Percentiles rank a stretch among this genome's conserved stretches.
These are phyloP conservation scores for Halcyon leucocephala DNA, from an alignment of 2,797 vertebrate genomes.

Conservation along the genomic window DNA sequence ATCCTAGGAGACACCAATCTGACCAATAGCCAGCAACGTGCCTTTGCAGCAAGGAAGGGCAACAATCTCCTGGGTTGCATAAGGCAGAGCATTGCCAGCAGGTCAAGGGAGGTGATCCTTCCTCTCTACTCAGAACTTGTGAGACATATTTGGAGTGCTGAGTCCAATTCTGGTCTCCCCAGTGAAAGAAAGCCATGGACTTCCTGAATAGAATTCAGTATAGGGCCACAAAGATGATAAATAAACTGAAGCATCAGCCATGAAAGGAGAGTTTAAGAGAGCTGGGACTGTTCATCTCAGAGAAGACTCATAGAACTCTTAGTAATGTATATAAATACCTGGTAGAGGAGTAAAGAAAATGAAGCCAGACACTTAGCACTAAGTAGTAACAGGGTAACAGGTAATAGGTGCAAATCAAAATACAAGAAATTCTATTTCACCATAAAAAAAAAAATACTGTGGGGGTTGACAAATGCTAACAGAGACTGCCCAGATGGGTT, in stretches of 20 bases:
- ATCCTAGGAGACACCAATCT: not conserved
- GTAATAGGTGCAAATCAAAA: not conserved
- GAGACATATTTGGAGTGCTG: not conserved
- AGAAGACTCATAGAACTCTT: not conserved
- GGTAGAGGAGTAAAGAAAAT: not conserved
- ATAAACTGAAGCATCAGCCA: not conserved
- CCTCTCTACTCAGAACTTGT: not conserved
- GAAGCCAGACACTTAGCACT: fast-evolving
- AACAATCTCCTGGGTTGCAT: not conserved
- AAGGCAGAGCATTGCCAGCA: not conserved
- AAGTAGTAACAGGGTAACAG: not conserved
- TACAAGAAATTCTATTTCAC: not conserved
- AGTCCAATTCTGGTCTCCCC: not conserved
- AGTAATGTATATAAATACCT: not conserved
- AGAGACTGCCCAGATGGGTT: not conserved
- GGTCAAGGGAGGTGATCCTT: not conserved
- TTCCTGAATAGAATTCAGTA: not conserved
- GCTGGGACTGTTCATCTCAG: not conserved
- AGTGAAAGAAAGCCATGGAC: not conserved
- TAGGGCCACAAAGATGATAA: not conserved
- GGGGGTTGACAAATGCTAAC: not conserved
- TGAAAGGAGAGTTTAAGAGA: not conserved
- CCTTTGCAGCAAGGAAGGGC: not conserved
- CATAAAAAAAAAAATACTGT: no score
- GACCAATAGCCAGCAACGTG: not conserved